Evolutionary conservation across 2,888 invertebrate species (phyloP).

Genomic region (Stramonita haemastoma): DNA sequence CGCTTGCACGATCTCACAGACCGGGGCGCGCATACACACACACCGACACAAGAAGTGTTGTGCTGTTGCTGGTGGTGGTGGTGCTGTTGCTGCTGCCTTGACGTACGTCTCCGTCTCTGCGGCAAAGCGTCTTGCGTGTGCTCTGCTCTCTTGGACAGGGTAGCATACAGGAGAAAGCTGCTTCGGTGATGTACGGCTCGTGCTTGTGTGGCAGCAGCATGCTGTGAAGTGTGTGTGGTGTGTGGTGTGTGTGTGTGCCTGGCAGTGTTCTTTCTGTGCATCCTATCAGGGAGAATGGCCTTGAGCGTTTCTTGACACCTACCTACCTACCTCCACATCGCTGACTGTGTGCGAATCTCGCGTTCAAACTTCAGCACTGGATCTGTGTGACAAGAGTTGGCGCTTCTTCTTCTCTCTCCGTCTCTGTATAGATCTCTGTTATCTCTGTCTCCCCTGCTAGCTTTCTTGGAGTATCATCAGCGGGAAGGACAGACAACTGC

Average conservation of each 20-base stretch:
- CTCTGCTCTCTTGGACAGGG: background rate
- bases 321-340: background rate
- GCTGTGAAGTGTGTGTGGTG: conserved; percentile 5
- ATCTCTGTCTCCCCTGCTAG: too few relatives aligned
- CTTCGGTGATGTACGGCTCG: conserved; percentile 1
- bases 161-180: background rate
- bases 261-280: background rate
- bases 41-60: background rate
- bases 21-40: background rate
- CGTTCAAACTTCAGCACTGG: background rate
- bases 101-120: background rate
- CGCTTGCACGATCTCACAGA: background rate
- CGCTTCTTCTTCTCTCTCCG: background rate
- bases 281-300: background rate
- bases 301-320: background rate
- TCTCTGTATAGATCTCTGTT: too few relatives aligned
- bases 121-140: conserved; percentile 21
- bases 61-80: background rate
- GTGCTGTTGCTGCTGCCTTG: conserved; percentile 6
- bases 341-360: conserved; percentile 2
- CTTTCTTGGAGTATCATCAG: background rate
- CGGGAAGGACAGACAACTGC: background rate
- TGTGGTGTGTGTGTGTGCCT: conserved; percentile 7
- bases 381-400: background rate
- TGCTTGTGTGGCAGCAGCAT: background rate